Evolutionary conservation across 2,797 vertebrate species (phyloP), one percentile per base, ranked within the genome.

Genomic region (Manis crassicaudata): DNA sequence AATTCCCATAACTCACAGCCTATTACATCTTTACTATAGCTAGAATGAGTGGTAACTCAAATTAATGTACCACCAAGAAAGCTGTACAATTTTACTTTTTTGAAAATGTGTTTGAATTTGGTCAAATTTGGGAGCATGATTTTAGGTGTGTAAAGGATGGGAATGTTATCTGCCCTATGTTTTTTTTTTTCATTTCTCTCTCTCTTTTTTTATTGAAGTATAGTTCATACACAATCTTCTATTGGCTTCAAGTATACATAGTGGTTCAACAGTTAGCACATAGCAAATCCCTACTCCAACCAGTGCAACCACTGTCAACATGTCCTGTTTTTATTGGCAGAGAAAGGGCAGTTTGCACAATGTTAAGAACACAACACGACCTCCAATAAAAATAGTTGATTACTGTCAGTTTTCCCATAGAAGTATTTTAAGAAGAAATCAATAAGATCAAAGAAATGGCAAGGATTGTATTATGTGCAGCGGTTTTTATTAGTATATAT

Each of bases 1-100:
- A 86, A 93, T 93, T 96, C 73, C 95, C 75, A n/a, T 68, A 86
- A 87, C 35, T 75, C 58, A 62, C 7, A 87, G 50, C 20, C 68
- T 37, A 82, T 80, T 63, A 58, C 60, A 65, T 32, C 67, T 93
- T 83, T 79, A 29, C 46, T 21, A 76, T 32, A 92, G n/a, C n/a
- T 77, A 60, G 16, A 77, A 23, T 76, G 25, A 83, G 18, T 40
- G 73, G 75, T 73, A 32, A 79, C 13, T 56, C 50, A 96, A 95
- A 89, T 7, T 67, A 90, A 76, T 29, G 5, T 65, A 76, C 58
- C 75, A 68, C 27, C 58, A 86, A 77, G 32, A 52, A 87, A 76
- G 79, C 60, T 92, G 37, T 65, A 58, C 65, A 56, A 86, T 56
- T 95, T 95, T 77, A 93, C 20, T 65, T 88, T 91, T 56, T 85